phyloP scores from a whole-genome alignment of 2,888 invertebrate species.

The Vesta saturnalis region DNA sequence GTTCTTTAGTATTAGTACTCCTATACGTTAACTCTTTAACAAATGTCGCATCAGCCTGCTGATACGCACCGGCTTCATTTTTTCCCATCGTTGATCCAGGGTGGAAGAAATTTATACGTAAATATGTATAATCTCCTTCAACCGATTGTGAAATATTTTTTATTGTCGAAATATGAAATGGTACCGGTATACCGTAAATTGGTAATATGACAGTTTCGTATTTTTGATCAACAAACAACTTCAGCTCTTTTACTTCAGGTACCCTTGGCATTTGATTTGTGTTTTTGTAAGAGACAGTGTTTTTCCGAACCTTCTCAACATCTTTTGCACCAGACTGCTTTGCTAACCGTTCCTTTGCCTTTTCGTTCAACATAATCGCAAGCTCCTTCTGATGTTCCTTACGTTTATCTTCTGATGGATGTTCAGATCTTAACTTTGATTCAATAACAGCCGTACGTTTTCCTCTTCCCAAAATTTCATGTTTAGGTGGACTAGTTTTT shows the following conservation, averaged over 20 bases:
- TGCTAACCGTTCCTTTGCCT: constrained; percentile 91
- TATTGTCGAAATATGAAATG: constrained; percentile 98
- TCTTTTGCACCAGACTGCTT: constrained; percentile 88
- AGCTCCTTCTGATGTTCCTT: constrained; percentile 97
- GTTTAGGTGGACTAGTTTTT: constrained; percentile 74
- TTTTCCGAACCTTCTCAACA: constrained; percentile 90
- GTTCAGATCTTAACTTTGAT: constrained; percentile 92
- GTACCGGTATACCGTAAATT: constrained; percentile 94
- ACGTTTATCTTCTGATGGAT: constrained; percentile 96
- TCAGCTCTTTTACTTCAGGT: constrained; percentile 90
- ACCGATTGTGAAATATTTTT: constrained; percentile 99
- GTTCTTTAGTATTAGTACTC: constrained; percentile 97
- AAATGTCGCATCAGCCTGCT: constrained; percentile 96
- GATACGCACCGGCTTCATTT: constrained; percentile 90
- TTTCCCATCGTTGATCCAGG: constrained; percentile 97
- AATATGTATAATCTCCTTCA: constrained; percentile 98
- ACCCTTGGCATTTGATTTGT: constrained; percentile 93
- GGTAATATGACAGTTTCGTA: constrained; percentile 99
- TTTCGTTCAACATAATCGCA: constrained; percentile 88
- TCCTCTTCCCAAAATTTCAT: constrained; percentile 76
- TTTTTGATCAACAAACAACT: constrained; percentile 95
- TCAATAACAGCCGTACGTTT: constrained; percentile 93
- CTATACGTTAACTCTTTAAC: constrained; percentile 99
- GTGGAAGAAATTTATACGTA: constrained; percentile 98
- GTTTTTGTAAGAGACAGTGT: constrained; percentile 94